A percentile compares a stretch with the other conserved stretches of the same genome.
These are phyloP conservation scores for Picus viridis DNA, from an alignment of 2,797 vertebrate species.

Conservation along the genomic window DNA sequence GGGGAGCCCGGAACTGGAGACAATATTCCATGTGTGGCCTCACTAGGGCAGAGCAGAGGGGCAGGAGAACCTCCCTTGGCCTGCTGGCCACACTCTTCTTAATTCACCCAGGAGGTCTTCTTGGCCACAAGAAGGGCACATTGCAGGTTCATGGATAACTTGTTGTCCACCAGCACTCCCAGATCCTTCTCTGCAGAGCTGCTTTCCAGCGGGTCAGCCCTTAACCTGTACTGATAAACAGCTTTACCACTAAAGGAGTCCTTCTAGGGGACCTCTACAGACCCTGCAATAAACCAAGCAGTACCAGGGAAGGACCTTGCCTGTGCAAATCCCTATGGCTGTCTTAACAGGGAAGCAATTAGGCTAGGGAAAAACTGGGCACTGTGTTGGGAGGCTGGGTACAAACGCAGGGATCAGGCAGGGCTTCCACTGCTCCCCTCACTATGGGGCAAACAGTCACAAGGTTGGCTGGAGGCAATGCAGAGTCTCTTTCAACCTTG, in stretches of 20 bases:
- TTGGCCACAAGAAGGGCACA: too few relatives aligned
- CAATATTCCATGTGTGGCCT: too few relatives aligned
- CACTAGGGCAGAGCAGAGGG: too few relatives aligned
- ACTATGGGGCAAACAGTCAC: not conserved
- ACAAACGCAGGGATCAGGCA: rapidly evolving
- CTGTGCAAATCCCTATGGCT: rapidly evolving
- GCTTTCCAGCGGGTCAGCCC: not conserved
- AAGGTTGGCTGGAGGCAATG: not conserved
- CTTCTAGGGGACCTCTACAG: not conserved
- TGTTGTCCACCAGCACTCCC: not conserved
- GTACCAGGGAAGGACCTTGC: not conserved
- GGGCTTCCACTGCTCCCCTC: not conserved
- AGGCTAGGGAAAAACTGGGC: not conserved
- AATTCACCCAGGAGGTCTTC: too few relatives aligned
- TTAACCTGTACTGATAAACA: not conserved
- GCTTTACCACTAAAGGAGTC: not conserved
- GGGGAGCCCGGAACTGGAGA: too few relatives aligned
- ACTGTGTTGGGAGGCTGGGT: not conserved
- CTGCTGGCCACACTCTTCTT: too few relatives aligned
- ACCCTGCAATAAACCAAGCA: not conserved
- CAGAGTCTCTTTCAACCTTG: not conserved
- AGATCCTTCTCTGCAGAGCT: not conserved
- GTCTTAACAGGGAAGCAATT: not conserved
- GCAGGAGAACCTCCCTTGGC: too few relatives aligned
- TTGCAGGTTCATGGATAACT: not conserved